Evolutionary conservation across 2,113 vertebrate genomes (phyloP).

Genomic region (Hucho hucho): DNA sequence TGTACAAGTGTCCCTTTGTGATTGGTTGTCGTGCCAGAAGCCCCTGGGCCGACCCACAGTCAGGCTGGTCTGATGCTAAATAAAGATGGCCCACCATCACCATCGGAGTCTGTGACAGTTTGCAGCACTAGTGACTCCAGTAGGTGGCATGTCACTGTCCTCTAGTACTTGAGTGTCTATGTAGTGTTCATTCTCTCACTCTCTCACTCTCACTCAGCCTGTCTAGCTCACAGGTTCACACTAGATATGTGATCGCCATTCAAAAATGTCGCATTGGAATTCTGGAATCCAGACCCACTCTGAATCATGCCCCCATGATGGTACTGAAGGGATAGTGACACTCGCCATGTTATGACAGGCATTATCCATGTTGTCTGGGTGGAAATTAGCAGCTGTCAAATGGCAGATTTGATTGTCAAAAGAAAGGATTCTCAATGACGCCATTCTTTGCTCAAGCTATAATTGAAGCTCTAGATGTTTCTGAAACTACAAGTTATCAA

Average conservation of each 20-base stretch:
- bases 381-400: neutral
- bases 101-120: constrained; percentile 18
- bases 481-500: neutral
- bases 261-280: neutral
- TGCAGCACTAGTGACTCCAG: constrained; percentile 1
- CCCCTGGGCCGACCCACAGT: too few relatives aligned
- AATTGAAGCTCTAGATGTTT: too few relatives aligned
- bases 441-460: neutral
- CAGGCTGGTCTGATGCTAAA: constrained; percentile 43
- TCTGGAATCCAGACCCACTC: neutral
- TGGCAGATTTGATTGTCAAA: neutral
- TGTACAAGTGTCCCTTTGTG: constrained; percentile 52
- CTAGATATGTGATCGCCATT: neutral
- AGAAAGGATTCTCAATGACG: neutral
- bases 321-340: neutral
- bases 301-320: neutral
- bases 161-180: too few relatives aligned
- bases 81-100: constrained; percentile 36
- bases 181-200: neutral
- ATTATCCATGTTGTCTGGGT: neutral
- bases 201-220: neutral
- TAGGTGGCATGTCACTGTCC: neutral
- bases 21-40: constrained; percentile 38
- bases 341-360: neutral
- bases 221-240: neutral